These are phyloP conservation scores for Drosophila macrothrix DNA, from an alignment of 2,888 invertebrate species.

Conservation along the genomic window DNA sequence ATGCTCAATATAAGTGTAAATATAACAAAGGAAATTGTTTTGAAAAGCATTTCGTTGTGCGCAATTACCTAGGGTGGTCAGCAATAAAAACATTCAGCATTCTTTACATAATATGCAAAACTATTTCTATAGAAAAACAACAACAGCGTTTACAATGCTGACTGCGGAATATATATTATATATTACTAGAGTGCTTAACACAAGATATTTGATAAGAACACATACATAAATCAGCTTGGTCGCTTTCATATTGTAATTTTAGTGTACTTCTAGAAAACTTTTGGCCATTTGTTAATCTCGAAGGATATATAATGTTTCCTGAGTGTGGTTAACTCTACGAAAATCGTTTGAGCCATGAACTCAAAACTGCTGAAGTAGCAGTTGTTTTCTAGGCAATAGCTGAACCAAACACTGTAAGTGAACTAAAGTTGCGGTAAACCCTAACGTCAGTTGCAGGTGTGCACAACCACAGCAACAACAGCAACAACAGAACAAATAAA, in stretches of 20 bases:
- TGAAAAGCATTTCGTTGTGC: background rate
- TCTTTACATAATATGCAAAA: background rate
- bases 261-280: background rate
- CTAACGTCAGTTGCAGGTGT: conserved; percentile 73
- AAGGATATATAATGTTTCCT: conserved; percentile 12
- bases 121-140: background rate
- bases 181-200: background rate
- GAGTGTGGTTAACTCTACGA: conserved; percentile 5
- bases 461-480: conserved; percentile 46
- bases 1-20: background rate
- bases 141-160: background rate
- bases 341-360: conserved; percentile 29
- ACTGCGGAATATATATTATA: background rate
- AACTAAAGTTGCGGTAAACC: conserved; percentile 53
- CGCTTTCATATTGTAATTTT: background rate
- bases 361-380: conserved; percentile 30
- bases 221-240: background rate
- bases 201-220: background rate
- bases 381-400: conserved; percentile 36
- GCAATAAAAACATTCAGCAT: conserved; percentile 5
- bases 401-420: conserved; percentile 38
- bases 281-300: background rate
- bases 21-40: conserved; percentile 5
- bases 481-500: conserved; percentile 28
- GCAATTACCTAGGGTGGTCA: background rate